These are phyloP conservation scores for Branchipolynoe longqiensis DNA, from an alignment of 2,888 invertebrate genomes.

Conservation along the genomic window DNA sequence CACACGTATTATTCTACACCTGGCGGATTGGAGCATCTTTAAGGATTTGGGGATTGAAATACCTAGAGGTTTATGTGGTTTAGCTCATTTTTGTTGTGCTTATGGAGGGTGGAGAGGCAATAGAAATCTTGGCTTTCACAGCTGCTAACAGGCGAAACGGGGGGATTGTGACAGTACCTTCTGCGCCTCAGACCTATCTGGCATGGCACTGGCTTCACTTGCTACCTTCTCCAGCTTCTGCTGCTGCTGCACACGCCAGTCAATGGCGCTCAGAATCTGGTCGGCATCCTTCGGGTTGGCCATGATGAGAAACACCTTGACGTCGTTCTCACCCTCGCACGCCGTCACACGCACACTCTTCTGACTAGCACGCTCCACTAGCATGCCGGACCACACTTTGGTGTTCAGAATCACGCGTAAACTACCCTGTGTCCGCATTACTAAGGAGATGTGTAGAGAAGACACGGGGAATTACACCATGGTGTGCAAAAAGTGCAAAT, in stretches of 20 bases:
- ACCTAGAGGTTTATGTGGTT: no score
- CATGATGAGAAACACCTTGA: slow-evolving; percentile 93
- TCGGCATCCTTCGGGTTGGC: slow-evolving; percentile 88
- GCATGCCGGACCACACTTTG: slow-evolving; percentile 96
- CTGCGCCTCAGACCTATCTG: background rate
- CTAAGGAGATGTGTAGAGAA: no score
- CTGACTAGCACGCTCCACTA: slow-evolving; percentile 91
- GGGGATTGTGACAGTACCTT: slow-evolving; percentile 10
- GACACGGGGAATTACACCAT: no score
- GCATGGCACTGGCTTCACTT: slow-evolving; percentile 8
- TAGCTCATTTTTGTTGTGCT: no score
- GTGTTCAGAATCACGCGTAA: slow-evolving; percentile 95
- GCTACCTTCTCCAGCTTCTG: slow-evolving; percentile 53
- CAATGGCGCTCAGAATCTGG: slow-evolving; percentile 86
- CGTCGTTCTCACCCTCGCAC: slow-evolving; percentile 84
- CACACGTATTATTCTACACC: no score
- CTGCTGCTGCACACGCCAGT: slow-evolving; percentile 82
- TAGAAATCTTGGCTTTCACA: no score
- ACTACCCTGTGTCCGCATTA: slow-evolving; percentile 94
- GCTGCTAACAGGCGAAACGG: no score
- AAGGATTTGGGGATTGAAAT: no score
- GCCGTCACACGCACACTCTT: slow-evolving; percentile 94
- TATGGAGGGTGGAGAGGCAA: no score
- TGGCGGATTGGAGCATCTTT: no score
- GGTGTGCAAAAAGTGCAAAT: no score